Percentiles rank a stretch among this genome's conserved stretches.
Evolutionary conservation across 1,140 invertebrate species (phyloP).

Genomic region (Drosophila obscura): DNA sequence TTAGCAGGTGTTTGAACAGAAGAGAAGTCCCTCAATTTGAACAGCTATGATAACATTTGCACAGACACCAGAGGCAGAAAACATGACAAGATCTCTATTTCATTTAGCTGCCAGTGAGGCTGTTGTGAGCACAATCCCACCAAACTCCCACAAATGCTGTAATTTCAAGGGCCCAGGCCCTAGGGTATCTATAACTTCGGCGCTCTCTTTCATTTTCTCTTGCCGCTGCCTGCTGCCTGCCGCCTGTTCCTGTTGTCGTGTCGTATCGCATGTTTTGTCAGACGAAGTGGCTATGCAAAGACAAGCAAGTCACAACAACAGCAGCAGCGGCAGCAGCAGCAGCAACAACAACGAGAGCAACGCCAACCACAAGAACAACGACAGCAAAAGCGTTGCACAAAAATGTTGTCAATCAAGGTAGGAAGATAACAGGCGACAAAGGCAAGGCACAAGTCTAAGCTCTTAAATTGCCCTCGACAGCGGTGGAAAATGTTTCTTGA

Average conservation of each 20-base stretch:
- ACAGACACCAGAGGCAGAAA: no score
- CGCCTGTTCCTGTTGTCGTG: constrained; percentile 52
- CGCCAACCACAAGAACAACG: constrained; percentile 16
- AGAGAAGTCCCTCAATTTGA: no score
- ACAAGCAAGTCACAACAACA: constrained; percentile 44
- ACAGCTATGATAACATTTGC: not conserved
- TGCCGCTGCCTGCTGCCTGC: constrained; percentile 13
- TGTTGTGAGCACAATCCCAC: no score
- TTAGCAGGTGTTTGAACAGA: no score
- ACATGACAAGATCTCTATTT: no score
- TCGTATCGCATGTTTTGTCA: constrained; percentile 79
- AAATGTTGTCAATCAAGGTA: constrained; percentile 78
- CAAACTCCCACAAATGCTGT: no score
- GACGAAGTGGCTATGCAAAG: constrained; percentile 74
- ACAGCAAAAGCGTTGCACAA: constrained; percentile 53
- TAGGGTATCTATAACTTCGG: no score
- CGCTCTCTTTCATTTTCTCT: not conserved
- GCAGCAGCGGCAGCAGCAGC: constrained; percentile 14
- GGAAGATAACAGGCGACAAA: constrained; percentile 70
- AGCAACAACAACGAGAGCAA: constrained; percentile 26
- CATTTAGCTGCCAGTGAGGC: no score
- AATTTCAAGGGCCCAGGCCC: no score
- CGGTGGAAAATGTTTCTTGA: constrained; percentile 27
- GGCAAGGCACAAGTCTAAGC: constrained; percentile 39
- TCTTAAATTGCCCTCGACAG: constrained; percentile 49